Evolutionary conservation across 2,113 vertebrate species (phyloP), one percentile per base, ranked within the genome.

Genomic region (Lampris megalopsis): DNA sequence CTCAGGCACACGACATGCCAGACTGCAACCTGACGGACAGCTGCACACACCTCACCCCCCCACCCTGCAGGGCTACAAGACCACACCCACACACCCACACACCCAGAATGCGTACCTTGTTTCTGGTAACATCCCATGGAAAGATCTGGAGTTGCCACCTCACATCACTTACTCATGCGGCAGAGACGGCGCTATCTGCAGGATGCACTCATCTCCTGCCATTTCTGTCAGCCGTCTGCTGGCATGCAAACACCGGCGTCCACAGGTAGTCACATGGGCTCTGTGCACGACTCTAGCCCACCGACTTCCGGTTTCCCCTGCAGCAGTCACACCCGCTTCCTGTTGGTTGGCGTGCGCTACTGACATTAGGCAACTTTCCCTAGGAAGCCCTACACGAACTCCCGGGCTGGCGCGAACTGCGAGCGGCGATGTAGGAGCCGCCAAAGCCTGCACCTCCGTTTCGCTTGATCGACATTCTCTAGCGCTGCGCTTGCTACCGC

Each of bases 121-220:
- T 64, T 86, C 79, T 77, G 67, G 80, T 78, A 72, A 80, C 83
- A 63, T 54, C 48, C 53, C 84, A 83, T 71, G 63, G 67, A 75
- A 86, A 78, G 53, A 40, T 43, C 41, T 13, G 1, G 13, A 47
- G 60, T 80, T 85, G 50, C 68, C 35, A 80, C 71, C 77, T 61
- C 63, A 71, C 53, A 79, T 52, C 70, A 84, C 80, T 78, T 72
- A 60, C 53, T 56, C 56, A 38, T 41, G 57, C 60, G 73, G 77
- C 43, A 1, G 73, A 35, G 10, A 2, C 49, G 8, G n/a, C 11
- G 35, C 7, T 37, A 58, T 58, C 6, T 58, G 6, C 4, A 68
- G 67, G 58, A 77, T 52, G 67, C 79, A 68, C 61, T 69, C 49
- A 80, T 67, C 79, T 73, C 82, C 60, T 71, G 63, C 56, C 80